phyloP scores from a whole-genome alignment of 1,140 invertebrate species.

The Glossosoma conforme region DNA sequence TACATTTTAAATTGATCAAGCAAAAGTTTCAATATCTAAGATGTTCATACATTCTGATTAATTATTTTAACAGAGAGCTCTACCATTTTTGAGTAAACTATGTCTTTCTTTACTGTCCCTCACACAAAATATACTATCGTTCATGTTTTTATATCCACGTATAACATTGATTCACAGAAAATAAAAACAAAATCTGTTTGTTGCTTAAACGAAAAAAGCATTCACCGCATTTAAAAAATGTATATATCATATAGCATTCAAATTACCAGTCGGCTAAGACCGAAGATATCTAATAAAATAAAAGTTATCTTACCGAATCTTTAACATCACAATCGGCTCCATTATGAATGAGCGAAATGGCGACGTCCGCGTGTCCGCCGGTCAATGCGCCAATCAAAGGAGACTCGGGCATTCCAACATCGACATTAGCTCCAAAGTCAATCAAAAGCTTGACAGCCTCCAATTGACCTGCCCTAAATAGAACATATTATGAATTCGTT shows the following conservation, averaged over 20 bases:
- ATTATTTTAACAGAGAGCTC: no score
- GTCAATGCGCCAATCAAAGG: conserved; percentile 60
- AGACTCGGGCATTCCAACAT: conserved; percentile 48
- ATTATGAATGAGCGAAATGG: conserved; percentile 60
- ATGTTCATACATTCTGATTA: no score
- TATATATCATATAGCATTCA: conserved; percentile 1
- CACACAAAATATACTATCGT: no score
- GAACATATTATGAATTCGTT: background rate
- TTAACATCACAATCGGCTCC: conserved; percentile 66
- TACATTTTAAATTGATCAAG: conserved; percentile 22
- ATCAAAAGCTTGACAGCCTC: conserved; percentile 45
- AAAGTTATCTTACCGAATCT: conserved; percentile 56
- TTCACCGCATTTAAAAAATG: background rate
- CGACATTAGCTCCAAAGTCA: conserved; percentile 56
- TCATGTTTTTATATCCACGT: no score
- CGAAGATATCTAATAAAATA: no score
- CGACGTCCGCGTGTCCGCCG: conserved; percentile 55
- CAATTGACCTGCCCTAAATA: conserved; percentile 26
- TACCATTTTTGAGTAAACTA: no score
- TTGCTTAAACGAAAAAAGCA: conserved; percentile 10
- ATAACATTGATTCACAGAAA: no score
- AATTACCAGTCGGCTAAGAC: no score
- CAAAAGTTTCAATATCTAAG: no score
- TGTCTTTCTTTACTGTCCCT: no score
- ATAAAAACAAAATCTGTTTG: conserved; percentile 6